Base-by-base conservation (phyloP, 2,888 invertebrate species). In the Sphaeridia pumilis region DNA sequence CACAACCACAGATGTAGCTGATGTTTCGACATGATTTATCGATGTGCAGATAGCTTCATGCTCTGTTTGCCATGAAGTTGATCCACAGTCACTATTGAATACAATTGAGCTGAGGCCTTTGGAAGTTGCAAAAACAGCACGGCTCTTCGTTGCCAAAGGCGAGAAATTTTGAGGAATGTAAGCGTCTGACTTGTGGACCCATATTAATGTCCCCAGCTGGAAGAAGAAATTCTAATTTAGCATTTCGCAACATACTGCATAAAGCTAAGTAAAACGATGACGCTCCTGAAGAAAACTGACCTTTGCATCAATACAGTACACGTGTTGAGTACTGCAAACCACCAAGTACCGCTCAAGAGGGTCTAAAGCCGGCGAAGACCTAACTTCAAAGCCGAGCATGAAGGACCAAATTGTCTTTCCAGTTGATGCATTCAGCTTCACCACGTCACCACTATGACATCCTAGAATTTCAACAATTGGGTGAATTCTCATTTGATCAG, bases 401-500 rank as follows among this genome's bases (percentile, higher is more conserved):
- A 74, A 78, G 58, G 71, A 74, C 85, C 86, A 86, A 36, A 72
- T 54, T 46, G 79, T 74, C 31, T 69, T 61, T 46, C 80, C 80
- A 51, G 69, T 72, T 26, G 71, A 68, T 2, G 78, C 67, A 44
- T 75, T 67, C 56, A 87, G 73, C 60, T 81, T 80, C 60, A 87
- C 81, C 1, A 90, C 68, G 14, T 73, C 73, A 4, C 83, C 81
- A 70, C 88, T 81, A 69, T 87, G 84, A 56, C 86, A 82, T 20
- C 77, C 77, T 77, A 60, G 20, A 57, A 57, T 43, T 35, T 36
- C 52, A 25, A 47, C 22, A 38, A 35, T 31, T 46, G 4, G 14
- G 24, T 46, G 5, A 46, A 47, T 47, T 7, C 17, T 31, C 31
- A 31, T 7, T 31, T 31, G 31, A 31, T 31, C 10, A 10, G 14